Evolutionary conservation across 2,888 invertebrate genomes (phyloP).

Genomic region (Hyalella azteca): DNA sequence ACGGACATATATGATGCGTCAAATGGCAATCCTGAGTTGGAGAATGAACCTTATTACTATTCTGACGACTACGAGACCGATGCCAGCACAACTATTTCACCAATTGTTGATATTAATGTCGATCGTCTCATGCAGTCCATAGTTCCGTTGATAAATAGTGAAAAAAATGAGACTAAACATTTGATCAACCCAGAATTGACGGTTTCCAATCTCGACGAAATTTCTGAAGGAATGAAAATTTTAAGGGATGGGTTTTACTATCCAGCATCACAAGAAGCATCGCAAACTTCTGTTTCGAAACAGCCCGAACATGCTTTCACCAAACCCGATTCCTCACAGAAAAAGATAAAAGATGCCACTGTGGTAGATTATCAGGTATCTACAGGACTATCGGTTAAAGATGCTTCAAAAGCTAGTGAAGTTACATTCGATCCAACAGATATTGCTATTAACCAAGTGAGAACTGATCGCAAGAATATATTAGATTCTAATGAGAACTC

Average conservation of each 20-base stretch:
- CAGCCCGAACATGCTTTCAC: too few species aligned
- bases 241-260: conserved; percentile 18
- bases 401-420: conserved; percentile 21
- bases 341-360: too few species aligned
- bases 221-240: not conserved
- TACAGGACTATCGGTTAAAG: not conserved
- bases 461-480: conserved; percentile 2
- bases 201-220: not conserved
- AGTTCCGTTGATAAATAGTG: too few species aligned
- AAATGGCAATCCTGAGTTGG: not conserved
- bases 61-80: conserved; percentile 5
- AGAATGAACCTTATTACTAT: conserved; percentile 18
- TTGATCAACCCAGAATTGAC: too few species aligned
- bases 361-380: not conserved
- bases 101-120: not conserved
- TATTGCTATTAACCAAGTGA: conserved; percentile 18
- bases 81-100: not conserved
- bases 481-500: not conserved
- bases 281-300: not conserved
- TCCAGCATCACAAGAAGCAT: not conserved
- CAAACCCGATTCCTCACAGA: too few species aligned
- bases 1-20: too few species aligned
- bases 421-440: conserved; percentile 14
- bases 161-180: too few species aligned
- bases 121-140: too few species aligned